Evolutionary conservation across 2,888 invertebrate species (phyloP).

Genomic region (Dermolepida albohirtum): DNA sequence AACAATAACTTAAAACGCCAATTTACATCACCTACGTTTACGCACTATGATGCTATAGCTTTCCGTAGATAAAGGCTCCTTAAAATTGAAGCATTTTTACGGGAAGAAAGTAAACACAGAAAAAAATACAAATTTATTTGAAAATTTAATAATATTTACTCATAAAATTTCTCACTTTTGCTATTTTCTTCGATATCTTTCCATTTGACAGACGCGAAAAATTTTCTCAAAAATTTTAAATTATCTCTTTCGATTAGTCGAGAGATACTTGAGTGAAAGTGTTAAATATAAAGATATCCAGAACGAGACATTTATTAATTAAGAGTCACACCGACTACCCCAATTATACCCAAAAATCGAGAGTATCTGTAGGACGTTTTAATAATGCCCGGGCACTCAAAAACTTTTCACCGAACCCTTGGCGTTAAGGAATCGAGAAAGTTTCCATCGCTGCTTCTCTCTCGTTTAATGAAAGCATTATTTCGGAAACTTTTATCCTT

Average conservation of each 20-base stretch:
- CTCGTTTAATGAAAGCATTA: slow-evolving; percentile 28
- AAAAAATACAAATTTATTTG: too few relatives aligned
- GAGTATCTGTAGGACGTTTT: slow-evolving; percentile 20
- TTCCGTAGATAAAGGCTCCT: too few relatives aligned
- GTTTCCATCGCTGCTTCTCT: slow-evolving; percentile 19
- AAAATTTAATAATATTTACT: too few relatives aligned
- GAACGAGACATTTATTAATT: slow-evolving; percentile 13
- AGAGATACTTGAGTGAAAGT: not conserved
- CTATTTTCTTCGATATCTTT: too few relatives aligned
- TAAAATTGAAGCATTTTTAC: too few relatives aligned
- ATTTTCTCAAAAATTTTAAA: too few relatives aligned
- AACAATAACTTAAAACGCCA: too few relatives aligned
- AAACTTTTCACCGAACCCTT: slow-evolving; percentile 8
- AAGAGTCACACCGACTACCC: not conserved
- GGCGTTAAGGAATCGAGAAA: slow-evolving; percentile 23
- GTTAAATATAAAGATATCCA: slow-evolving; percentile 4
- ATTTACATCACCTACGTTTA: too few relatives aligned
- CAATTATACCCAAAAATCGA: slow-evolving; percentile 14
- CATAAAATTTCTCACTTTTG: too few relatives aligned
- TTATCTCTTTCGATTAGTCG: not conserved
- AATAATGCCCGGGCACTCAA: slow-evolving; percentile 20
- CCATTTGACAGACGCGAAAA: too few relatives aligned
- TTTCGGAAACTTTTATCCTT: slow-evolving; percentile 29
- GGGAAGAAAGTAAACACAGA: too few relatives aligned
- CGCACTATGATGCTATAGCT: too few relatives aligned